phyloP scores from a whole-genome alignment of 2,113 vertebrate species.

The Coptodon rendalli region DNA sequence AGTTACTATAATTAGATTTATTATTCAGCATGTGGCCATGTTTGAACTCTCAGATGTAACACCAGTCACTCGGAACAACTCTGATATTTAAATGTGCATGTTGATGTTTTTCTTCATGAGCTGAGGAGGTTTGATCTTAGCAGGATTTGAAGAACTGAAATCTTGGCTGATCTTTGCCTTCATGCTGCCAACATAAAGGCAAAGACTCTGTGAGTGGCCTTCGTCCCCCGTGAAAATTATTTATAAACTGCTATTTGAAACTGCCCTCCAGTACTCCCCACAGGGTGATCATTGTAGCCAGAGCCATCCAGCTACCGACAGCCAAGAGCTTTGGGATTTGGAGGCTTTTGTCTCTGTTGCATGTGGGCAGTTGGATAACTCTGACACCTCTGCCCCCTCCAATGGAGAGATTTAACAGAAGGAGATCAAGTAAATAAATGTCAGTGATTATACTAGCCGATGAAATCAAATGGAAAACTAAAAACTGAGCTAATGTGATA shows the following conservation, averaged over 20 bases:
- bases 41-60: background rate
- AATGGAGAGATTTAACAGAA: background rate
- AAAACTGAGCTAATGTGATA: background rate
- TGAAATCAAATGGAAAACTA: background rate
- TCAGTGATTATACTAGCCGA: background rate
- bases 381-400: background rate
- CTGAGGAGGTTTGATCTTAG: background rate
- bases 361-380: background rate
- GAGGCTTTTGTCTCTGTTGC: background rate
- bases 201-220: background rate
- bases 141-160: background rate
- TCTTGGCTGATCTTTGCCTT: background rate
- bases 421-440: background rate
- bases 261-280: constrained; percentile 27
- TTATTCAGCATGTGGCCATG: background rate
- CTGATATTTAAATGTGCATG: background rate
- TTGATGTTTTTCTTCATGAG: background rate
- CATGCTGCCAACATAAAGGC: constrained; percentile 1
- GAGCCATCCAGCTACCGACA: background rate
- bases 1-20: background rate
- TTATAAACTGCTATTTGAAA: constrained; percentile 81
- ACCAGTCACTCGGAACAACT: background rate
- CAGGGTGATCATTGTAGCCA: background rate
- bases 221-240: constrained; percentile 60
- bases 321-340: background rate